These are phyloP conservation scores for Arnoldichthys spilopterus DNA, from an alignment of 2,797 vertebrate species.

Conservation along the genomic window DNA sequence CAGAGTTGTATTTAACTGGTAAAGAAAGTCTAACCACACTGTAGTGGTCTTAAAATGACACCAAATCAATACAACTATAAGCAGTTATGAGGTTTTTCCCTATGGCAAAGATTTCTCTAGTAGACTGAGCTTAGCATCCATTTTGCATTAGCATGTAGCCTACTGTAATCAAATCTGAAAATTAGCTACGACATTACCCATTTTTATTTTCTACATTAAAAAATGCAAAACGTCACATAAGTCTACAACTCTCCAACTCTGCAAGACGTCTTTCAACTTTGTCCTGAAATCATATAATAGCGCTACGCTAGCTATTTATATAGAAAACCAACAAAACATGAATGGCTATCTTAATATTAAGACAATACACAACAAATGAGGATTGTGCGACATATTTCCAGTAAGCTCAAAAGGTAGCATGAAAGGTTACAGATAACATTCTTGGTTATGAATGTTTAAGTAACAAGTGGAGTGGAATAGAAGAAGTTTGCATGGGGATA, in stretches of 20 bases:
- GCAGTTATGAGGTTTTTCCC: neutral
- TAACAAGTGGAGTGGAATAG: neutral
- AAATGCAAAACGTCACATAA: neutral
- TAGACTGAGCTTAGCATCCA: neutral
- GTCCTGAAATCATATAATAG: too few relatives aligned
- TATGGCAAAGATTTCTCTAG: neutral
- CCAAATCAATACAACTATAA: neutral
- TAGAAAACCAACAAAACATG: too few relatives aligned
- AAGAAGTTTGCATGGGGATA: neutral
- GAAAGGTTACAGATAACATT: neutral
- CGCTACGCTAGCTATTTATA: too few relatives aligned
- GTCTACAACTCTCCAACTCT: neutral
- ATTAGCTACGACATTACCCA: neutral
- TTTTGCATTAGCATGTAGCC: neutral
- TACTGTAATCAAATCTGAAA: neutral
- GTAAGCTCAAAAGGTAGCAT: neutral
- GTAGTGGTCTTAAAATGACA: neutral
- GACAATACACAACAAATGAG: neutral
- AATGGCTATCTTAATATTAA: too few relatives aligned
- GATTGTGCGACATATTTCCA: neutral
- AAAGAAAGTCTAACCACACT: neutral
- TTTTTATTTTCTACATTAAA: neutral
- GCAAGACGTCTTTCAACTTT: neutral
- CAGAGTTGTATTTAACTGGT: neutral
- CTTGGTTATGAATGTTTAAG: neutral